phyloP scores from a whole-genome alignment of 2,113 vertebrate species.

The Agelaius tricolor region DNA sequence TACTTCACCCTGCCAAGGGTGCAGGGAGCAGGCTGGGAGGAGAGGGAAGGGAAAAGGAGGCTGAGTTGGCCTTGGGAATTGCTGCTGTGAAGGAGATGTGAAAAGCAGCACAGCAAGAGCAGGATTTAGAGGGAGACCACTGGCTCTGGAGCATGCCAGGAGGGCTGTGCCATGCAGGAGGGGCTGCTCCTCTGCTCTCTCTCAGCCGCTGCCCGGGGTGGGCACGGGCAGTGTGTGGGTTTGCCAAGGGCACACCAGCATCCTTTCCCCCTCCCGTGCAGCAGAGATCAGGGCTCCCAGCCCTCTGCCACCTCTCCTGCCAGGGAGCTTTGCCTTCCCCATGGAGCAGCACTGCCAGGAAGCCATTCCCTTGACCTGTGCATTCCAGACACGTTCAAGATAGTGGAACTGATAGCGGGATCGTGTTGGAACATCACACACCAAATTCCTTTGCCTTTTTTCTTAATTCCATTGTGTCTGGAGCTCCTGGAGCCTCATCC shows the following conservation, averaged over 20 bases:
- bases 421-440: constrained; percentile 72
- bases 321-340: not conserved
- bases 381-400: constrained; percentile 71
- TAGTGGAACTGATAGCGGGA: constrained; percentile 67
- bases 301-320: not conserved
- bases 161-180: not conserved
- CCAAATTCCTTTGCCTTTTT: constrained; percentile 46
- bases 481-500: constrained; percentile 42
- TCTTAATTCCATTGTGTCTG: constrained; percentile 64
- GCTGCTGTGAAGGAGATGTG: not conserved
- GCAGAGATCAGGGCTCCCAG: not conserved
- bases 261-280: not conserved
- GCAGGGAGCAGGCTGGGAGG: not conserved
- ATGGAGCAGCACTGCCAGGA: constrained; percentile 41
- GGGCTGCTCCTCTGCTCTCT: not conserved
- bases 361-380: constrained; percentile 66
- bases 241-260: not conserved
- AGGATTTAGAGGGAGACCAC: fast-evolving
- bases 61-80: not conserved
- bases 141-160: not conserved
- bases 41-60: not conserved
- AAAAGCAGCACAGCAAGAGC: not conserved
- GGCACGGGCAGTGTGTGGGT: fast-evolving
- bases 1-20: not conserved
- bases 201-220: fast-evolving